These are phyloP conservation scores for Grapholita molesta DNA, from an alignment of 1,140 invertebrate genomes.

Conservation along the genomic window DNA sequence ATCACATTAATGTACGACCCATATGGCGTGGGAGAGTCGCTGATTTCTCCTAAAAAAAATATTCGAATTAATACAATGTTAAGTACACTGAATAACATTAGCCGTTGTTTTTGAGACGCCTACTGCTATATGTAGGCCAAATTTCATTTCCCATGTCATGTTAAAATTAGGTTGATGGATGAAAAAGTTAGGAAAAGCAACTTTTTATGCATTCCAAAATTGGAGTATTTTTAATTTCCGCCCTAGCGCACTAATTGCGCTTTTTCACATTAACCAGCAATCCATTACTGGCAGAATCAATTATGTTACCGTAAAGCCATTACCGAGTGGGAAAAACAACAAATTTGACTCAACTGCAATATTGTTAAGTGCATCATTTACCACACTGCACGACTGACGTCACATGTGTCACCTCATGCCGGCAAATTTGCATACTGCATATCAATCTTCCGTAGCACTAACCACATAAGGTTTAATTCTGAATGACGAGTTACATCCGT, in stretches of 20 bases:
- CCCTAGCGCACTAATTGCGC: constrained; percentile 18
- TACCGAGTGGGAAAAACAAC: constrained; percentile 26
- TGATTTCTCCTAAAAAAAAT: neutral
- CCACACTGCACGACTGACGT: constrained; percentile 29
- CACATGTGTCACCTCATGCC: constrained; percentile 21
- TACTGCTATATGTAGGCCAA: neutral
- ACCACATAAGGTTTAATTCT: neutral
- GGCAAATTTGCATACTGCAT: constrained; percentile 9
- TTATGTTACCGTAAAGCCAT: constrained; percentile 21
- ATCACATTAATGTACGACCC: neutral
- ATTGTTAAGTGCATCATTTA: constrained; percentile 42
- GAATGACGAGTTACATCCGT: neutral
- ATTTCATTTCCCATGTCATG: neutral
- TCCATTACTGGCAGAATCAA: constrained; percentile 32
- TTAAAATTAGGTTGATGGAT: constrained; percentile 13
- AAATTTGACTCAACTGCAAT: constrained; percentile 31
- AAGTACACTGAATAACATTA: neutral
- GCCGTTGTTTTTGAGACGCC: neutral
- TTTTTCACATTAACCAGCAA: constrained; percentile 29
- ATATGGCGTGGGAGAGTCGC: neutral
- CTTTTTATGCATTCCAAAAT: neutral
- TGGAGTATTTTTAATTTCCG: constrained; percentile 9
- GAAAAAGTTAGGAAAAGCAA: neutral
- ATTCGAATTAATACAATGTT: neutral
- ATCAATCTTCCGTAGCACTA: neutral